phyloP scores from a whole-genome alignment of 2,113 vertebrate genomes.

The Garra rufa region DNA sequence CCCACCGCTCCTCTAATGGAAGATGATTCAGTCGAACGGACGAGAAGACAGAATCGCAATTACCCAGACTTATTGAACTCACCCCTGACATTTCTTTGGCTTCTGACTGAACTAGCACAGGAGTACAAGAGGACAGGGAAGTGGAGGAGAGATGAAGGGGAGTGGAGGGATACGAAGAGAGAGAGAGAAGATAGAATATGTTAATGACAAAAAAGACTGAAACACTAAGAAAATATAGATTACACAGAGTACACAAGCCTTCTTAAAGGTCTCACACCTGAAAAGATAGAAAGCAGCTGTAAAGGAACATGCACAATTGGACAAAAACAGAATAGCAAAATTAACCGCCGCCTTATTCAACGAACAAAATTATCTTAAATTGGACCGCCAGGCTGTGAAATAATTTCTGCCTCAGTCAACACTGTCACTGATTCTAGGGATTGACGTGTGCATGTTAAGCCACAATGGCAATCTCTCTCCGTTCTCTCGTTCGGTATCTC shows the following conservation, averaged over 20 bases:
- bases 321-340: not conserved
- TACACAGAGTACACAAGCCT: not conserved
- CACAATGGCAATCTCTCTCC: constrained; percentile 48
- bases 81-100: constrained; percentile 57
- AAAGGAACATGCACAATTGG: constrained; percentile 1
- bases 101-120: constrained; percentile 48
- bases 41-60: constrained; percentile 56
- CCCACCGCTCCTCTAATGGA: constrained; percentile 54
- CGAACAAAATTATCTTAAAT: constrained; percentile 28
- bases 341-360: not conserved
- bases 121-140: constrained; percentile 16
- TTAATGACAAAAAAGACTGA: not conserved
- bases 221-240: constrained; percentile 6
- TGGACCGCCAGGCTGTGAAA: constrained; percentile 31
- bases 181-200: not conserved
- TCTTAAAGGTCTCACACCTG: constrained; percentile 8
- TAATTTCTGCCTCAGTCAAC: constrained; percentile 29
- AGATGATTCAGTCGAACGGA: constrained; percentile 57
- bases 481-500: constrained; percentile 23
- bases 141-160: constrained; percentile 2
- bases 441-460: constrained; percentile 52
- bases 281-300: not conserved
- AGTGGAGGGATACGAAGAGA: not conserved
- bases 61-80: constrained; percentile 57
- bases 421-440: constrained; percentile 19